phyloP scores from a whole-genome alignment of 2,888 invertebrate genomes.

The Tachina lurida region DNA sequence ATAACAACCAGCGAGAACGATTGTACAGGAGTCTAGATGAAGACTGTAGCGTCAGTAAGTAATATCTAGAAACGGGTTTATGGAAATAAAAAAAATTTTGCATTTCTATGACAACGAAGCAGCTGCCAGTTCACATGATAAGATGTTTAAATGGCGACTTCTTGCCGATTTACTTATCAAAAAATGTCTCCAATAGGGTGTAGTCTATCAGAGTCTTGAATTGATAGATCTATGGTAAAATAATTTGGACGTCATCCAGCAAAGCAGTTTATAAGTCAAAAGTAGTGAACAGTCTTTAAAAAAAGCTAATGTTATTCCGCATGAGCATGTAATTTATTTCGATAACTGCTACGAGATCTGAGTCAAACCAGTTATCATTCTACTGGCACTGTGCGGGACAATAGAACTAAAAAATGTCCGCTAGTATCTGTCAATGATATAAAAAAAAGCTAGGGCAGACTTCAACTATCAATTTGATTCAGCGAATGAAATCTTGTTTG shows the following conservation, averaged over 20 bases:
- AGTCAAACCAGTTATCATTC: conserved; percentile 4
- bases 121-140: conserved; percentile 5
- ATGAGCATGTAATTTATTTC: no score
- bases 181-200: conserved; percentile 29
- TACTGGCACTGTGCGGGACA: neutral
- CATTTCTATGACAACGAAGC: conserved; percentile 27
- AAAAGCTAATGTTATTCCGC: no score
- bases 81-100: no score
- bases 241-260: no score
- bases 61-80: conserved; percentile 4
- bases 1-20: conserved; percentile 15
- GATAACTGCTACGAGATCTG: conserved; percentile 5
- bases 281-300: no score
- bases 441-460: neutral
- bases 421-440: neutral
- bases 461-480: conserved; percentile 17
- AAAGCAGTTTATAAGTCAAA: no score
- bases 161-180: conserved; percentile 21
- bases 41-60: neutral
- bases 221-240: conserved; percentile 29
- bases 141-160: conserved; percentile 26
- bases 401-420: neutral
- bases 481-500: no score
- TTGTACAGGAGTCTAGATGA: conserved; percentile 10
- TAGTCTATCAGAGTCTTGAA: conserved; percentile 20